phyloP scores from a whole-genome alignment of 1,140 invertebrate genomes.

The Nautilus pompilius region DNA sequence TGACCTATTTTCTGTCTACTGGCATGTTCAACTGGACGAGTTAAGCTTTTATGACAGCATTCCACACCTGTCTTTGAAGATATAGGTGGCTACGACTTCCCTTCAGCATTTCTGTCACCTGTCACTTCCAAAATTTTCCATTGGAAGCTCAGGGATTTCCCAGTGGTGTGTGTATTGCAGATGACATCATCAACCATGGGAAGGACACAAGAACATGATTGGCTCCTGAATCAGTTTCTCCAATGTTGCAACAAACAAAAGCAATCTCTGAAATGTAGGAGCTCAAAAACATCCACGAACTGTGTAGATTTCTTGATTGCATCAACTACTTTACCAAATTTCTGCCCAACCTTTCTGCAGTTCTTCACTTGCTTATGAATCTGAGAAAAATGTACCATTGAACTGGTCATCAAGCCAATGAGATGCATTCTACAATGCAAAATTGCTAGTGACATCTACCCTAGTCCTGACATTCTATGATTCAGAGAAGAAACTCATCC shows the following conservation, averaged over 20 bases:
- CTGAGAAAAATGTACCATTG: too few relatives aligned
- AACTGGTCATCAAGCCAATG: too few relatives aligned
- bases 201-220: neutral
- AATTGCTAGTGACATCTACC: neutral
- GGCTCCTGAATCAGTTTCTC: neutral
- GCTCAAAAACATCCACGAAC: constrained; percentile 8
- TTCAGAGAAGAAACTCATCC: constrained; percentile 3
- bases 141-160: neutral
- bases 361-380: too few relatives aligned
- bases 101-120: neutral
- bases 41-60: neutral
- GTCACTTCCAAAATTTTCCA: neutral
- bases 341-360: constrained; percentile 11
- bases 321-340: constrained; percentile 53
- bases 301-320: constrained; percentile 17
- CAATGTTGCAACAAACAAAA: neutral
- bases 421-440: neutral
- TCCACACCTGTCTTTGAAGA: neutral
- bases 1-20: neutral
- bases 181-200: neutral
- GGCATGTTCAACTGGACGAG: neutral
- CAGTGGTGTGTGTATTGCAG: neutral
- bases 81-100: neutral
- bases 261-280: neutral
- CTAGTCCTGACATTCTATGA: neutral